phyloP scores from a whole-genome alignment of 2,113 vertebrate species.

The Athene noctua region DNA sequence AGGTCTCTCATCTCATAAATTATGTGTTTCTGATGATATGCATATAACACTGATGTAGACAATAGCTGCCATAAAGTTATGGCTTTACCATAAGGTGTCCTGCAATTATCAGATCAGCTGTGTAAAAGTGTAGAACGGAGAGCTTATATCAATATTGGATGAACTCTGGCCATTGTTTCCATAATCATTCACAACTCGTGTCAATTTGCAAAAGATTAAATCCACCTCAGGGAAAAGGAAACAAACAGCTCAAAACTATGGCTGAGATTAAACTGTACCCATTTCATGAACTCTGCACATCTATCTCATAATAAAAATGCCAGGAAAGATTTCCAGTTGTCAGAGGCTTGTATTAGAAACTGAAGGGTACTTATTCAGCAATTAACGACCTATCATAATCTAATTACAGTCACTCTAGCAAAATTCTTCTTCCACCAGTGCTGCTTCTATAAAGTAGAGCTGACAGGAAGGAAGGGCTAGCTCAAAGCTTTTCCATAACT shows the following conservation, averaged over 20 bases:
- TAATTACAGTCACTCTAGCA: not conserved
- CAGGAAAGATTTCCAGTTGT: not conserved
- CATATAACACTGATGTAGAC: not conserved
- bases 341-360: not conserved
- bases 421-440: not conserved
- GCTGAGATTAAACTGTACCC: not conserved
- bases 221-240: not conserved
- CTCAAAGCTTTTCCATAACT: not conserved
- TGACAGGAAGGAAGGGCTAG: not conserved
- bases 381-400: not conserved
- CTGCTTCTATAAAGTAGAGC: not conserved
- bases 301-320: not conserved
- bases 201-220: not conserved
- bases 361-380: not conserved
- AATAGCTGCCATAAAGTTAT: not conserved
- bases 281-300: not conserved
- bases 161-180: not conserved
- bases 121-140: not conserved
- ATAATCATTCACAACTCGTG: not conserved
- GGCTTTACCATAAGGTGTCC: not conserved
- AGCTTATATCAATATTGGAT: not conserved
- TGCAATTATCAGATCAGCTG: not conserved
- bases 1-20: not conserved
- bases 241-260: not conserved
- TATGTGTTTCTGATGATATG: not conserved